phyloP scores from a whole-genome alignment of 2,113 vertebrate species.

The Cichladusa arquata region DNA sequence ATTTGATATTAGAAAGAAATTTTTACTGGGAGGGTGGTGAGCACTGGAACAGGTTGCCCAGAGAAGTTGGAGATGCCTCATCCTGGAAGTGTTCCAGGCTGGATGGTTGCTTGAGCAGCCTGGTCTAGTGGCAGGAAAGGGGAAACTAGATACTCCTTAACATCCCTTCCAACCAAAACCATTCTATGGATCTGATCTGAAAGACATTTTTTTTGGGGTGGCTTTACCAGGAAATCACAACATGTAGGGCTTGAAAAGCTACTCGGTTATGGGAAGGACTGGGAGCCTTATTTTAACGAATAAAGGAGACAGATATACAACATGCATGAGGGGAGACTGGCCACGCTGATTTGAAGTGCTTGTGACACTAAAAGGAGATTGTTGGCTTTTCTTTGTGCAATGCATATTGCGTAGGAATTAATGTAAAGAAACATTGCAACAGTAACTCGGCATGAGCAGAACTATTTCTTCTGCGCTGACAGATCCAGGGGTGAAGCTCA shows the following conservation, averaged over 20 bases:
- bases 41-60: not conserved
- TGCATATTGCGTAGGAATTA: not conserved
- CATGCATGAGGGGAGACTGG: not conserved
- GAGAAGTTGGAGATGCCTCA: not conserved
- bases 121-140: not conserved
- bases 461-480: not conserved
- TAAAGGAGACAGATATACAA: not conserved
- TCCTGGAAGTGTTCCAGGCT: not conserved
- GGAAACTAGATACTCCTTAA: not conserved
- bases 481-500: not conserved
- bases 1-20: not conserved
- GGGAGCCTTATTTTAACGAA: rapidly evolving
- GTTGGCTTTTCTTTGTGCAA: not conserved
- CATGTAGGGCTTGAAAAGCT: not conserved
- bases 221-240: not conserved
- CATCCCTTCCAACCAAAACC: not conserved
- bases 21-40: not conserved
- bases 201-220: not conserved
- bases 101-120: not conserved
- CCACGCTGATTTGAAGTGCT: not conserved
- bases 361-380: not conserved
- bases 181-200: not conserved
- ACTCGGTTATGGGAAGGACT: not conserved
- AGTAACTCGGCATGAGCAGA: not conserved
- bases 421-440: not conserved